phyloP scores from a whole-genome alignment of 2,113 vertebrate genomes.

The Tyrannus savana region DNA sequence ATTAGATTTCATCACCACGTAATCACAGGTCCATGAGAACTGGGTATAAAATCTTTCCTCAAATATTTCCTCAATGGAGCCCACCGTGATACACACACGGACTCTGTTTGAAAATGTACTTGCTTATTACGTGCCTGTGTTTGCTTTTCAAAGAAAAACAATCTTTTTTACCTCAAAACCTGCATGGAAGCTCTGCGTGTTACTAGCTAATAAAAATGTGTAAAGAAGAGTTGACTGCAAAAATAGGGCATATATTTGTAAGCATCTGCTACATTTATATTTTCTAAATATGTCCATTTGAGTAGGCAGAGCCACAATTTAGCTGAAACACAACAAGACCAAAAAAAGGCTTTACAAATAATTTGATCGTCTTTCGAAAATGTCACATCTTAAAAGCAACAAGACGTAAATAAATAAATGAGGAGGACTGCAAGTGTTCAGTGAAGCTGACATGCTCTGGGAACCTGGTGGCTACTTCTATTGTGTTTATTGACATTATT shows the following conservation, averaged over 20 bases:
- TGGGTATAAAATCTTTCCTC: conserved; percentile 2
- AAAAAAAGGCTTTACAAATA: background rate
- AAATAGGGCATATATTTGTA: background rate
- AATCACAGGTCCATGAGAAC: conserved; percentile 6
- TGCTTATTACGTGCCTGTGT: background rate
- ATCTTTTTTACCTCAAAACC: background rate
- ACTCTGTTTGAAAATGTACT: background rate
- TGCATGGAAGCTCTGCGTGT: background rate
- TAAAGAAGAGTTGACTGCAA: background rate
- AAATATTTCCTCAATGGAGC: conserved; percentile 27
- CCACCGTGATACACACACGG: background rate
- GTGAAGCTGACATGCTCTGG: background rate
- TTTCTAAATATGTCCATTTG: background rate
- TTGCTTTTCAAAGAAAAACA: background rate
- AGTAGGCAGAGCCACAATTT: background rate
- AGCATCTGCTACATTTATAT: background rate
- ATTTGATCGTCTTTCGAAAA: background rate
- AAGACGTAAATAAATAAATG: background rate
- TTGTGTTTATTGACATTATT: background rate
- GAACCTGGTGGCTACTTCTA: background rate
- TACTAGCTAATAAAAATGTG: conserved; percentile 25
- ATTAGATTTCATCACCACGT: conserved; percentile 36
- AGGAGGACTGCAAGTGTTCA: background rate
- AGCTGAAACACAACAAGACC: background rate
- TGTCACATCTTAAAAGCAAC: background rate